Evolutionary conservation across 1,140 invertebrate species (phyloP).

Genomic region (Monochamus saltuarius): DNA sequence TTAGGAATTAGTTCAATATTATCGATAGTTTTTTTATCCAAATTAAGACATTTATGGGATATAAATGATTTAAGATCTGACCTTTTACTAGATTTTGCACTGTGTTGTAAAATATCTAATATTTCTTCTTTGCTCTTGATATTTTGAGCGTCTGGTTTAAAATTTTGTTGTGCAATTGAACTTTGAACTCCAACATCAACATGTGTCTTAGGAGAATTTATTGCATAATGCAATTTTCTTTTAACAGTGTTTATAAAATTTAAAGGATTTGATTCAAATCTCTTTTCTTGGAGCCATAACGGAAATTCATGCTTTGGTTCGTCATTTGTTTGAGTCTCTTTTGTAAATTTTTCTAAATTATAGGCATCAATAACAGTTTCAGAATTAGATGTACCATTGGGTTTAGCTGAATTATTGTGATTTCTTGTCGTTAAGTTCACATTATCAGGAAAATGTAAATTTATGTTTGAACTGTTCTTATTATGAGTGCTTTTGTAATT

Average conservation of each 20-base stretch:
- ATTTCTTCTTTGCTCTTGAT: conserved; percentile 1
- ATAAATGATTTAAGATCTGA: conserved; percentile 33
- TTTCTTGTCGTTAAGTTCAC: neutral
- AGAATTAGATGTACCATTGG: no score
- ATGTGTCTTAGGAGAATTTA: conserved; percentile 30
- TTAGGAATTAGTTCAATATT: conserved; percentile 32
- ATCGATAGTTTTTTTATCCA: conserved; percentile 36
- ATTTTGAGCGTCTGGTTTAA: neutral
- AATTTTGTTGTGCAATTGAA: conserved; percentile 18
- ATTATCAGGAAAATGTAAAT: no score
- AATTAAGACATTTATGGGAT: conserved; percentile 38
- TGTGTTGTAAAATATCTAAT: conserved; percentile 8
- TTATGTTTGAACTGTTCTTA: no score
- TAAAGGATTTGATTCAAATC: conserved; percentile 40
- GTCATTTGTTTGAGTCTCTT: conserved; percentile 29
- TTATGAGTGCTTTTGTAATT: no score
- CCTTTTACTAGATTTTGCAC: conserved; percentile 14
- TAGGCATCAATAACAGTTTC: no score
- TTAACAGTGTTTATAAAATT: conserved; percentile 51
- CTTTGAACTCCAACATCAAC: conserved; percentile 43
- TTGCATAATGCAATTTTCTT: conserved; percentile 40
- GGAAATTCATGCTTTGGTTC: conserved; percentile 15
- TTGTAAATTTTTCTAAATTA: conserved; percentile 17
- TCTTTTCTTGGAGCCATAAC: conserved; percentile 34
- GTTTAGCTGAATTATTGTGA: neutral